These are phyloP conservation scores for Spermophilus dauricus DNA, from an alignment of 2,113 vertebrate genomes.

Conservation along the genomic window DNA sequence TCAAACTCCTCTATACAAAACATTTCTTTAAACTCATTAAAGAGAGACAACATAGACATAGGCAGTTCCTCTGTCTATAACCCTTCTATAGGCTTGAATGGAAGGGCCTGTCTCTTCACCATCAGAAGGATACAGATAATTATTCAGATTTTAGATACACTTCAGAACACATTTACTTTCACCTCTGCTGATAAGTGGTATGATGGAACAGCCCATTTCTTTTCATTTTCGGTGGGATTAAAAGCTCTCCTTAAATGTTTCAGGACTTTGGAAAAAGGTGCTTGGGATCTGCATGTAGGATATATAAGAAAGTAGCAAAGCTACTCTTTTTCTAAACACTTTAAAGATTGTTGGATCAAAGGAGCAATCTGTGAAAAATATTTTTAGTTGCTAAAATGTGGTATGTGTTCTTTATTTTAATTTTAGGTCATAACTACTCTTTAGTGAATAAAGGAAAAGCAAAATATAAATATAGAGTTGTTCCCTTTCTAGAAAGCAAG, in stretches of 20 bases:
- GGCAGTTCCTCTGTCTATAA: rapidly evolving
- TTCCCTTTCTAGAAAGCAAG: not conserved
- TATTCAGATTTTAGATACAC: not conserved
- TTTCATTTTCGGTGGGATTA: conserved; percentile 57
- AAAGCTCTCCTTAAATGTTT: conserved; percentile 59
- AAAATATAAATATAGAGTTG: not conserved
- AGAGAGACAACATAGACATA: not conserved
- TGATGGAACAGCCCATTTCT: not conserved
- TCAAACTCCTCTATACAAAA: not conserved
- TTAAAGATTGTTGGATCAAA: conserved; percentile 44
- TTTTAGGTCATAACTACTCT: not conserved
- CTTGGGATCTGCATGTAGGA: not conserved
- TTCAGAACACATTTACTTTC: not conserved
- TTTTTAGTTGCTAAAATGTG: conserved; percentile 4
- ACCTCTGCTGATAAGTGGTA: not conserved
- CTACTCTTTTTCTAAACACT: conserved; percentile 66
- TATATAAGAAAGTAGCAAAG: not conserved
- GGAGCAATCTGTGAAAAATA: not conserved
- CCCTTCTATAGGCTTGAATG: not conserved
- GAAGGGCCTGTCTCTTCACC: not conserved
- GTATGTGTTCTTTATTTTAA: conserved; percentile 17
- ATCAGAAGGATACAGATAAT: not conserved
- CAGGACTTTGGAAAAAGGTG: not conserved
- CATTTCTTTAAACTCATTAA: not conserved
- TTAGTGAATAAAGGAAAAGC: not conserved